Percentiles rank a stretch among this genome's conserved stretches.
Evolutionary conservation across 2,113 vertebrate species (phyloP).

Genomic region (Psittacus erithacus): DNA sequence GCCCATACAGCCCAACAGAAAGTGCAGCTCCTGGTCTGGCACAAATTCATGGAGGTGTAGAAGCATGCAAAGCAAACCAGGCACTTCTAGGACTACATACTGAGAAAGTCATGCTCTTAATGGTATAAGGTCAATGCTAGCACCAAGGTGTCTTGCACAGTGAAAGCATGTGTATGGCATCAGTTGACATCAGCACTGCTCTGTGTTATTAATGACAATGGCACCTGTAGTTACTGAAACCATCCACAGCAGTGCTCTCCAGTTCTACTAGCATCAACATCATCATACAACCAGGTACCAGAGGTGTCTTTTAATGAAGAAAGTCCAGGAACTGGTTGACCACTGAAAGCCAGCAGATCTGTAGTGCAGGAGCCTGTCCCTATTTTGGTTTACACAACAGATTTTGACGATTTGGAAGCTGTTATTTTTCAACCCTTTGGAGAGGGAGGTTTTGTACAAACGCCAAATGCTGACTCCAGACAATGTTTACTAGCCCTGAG

Average conservation of each 20-base stretch:
- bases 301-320: background rate
- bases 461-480: background rate
- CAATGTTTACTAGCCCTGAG: background rate
- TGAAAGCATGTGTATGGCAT: background rate
- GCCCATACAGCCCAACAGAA: background rate
- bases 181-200: background rate
- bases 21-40: background rate
- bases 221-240: background rate
- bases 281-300: background rate
- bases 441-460: background rate
- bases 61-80: background rate
- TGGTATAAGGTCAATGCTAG: background rate
- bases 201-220: background rate
- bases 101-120: background rate
- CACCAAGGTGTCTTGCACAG: background rate
- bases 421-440: background rate
- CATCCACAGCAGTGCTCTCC: background rate
- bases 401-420: background rate
- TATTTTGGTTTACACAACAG: background rate
- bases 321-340: background rate
- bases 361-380: background rate
- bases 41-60: background rate
- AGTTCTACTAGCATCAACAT: background rate
- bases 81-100: background rate
- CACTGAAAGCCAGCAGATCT: background rate